Percentiles rank a stretch among this genome's conserved stretches.
These are phyloP conservation scores for Nomada lathburiana DNA, from an alignment of 2,888 invertebrate genomes.

Conservation along the genomic window DNA sequence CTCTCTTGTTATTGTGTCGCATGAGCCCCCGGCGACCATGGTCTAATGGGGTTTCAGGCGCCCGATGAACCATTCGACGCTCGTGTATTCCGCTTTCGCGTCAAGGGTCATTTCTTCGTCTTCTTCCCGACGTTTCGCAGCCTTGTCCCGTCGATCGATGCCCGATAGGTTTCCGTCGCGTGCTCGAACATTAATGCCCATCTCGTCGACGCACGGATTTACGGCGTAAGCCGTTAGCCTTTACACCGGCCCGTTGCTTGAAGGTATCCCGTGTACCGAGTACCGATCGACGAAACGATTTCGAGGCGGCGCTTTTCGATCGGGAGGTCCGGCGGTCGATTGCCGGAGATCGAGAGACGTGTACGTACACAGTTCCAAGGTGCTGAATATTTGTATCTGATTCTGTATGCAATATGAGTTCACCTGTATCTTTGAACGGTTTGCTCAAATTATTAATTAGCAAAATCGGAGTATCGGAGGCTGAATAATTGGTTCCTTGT, in stretches of 20 bases:
- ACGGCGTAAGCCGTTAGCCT: conserved; percentile 19
- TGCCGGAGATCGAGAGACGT: not conserved
- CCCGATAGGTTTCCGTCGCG: conserved; percentile 61
- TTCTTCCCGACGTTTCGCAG: conserved; percentile 40
- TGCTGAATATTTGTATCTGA: too few species aligned
- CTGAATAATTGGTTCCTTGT: too few species aligned
- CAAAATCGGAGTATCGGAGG: too few species aligned
- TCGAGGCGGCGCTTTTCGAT: not conserved
- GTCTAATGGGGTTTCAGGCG: conserved; percentile 63
- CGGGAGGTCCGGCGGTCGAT: not conserved
- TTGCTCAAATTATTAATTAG: too few species aligned
- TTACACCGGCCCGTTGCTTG: conserved; percentile 6
- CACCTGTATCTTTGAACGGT: too few species aligned
- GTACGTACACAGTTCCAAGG: too few species aligned
- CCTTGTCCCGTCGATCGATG: conserved; percentile 52
- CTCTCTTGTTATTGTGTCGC: conserved; percentile 59
- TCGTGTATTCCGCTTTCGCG: conserved; percentile 33
- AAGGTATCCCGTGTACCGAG: not conserved
- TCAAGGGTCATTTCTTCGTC: conserved; percentile 64
- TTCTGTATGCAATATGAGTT: too few species aligned
- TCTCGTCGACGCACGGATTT: conserved; percentile 21
- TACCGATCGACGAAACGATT: conserved; percentile 3
- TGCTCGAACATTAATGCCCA: conserved; percentile 43
- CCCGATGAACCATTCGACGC: conserved; percentile 47
- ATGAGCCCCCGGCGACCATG: conserved; percentile 47